Evolutionary conservation across 2,797 vertebrate species (phyloP), one percentile per base, ranked within the genome.

Genomic region (Mycteria americana): DNA sequence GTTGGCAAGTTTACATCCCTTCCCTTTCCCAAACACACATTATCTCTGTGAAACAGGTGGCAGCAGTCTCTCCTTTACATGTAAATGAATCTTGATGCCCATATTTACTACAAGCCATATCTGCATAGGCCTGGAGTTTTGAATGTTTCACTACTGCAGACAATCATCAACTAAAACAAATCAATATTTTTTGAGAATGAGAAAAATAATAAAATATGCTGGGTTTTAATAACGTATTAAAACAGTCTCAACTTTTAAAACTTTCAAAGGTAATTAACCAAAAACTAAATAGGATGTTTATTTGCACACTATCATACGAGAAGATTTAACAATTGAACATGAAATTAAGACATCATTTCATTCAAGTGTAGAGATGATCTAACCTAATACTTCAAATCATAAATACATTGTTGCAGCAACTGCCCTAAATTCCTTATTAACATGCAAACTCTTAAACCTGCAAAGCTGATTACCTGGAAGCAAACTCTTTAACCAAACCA

Each of bases 41-140:
- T 97, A 98, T 97, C 98, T 98, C 96, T 82, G 88, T 86, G 94
- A 97, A 97, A 98, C 97, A 97, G 96, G 98, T 97, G 95, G 96
- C 92, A 92, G 95, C 79, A 96, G 94, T 56, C 62, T 53, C 91
- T 97, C 93, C 95, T 97, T 94, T 93, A 98, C 85, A 97, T 96
- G 96, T 93, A 96, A 97, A 97, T 92, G 75, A 95, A 93, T 92
- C 88, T 82, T 33, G 88, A 95, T 63, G 88, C 90, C 92, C 95
- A 73, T 83, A 93, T 96, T 96, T 96, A 92, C 93, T 13, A 93
- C 84, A 96, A 62, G 64, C 81, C 33, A 3, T 94, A 91, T 95
- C 86, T 92, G 82, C 85, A 86, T 0, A 88, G 93, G 88, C 89
- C 92, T 93, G 67, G 72, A 94, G 62, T 95, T 89, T 17, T 76